phyloP scores from a whole-genome alignment of 2,797 vertebrate species.

The Silurus lanzhouensis region DNA sequence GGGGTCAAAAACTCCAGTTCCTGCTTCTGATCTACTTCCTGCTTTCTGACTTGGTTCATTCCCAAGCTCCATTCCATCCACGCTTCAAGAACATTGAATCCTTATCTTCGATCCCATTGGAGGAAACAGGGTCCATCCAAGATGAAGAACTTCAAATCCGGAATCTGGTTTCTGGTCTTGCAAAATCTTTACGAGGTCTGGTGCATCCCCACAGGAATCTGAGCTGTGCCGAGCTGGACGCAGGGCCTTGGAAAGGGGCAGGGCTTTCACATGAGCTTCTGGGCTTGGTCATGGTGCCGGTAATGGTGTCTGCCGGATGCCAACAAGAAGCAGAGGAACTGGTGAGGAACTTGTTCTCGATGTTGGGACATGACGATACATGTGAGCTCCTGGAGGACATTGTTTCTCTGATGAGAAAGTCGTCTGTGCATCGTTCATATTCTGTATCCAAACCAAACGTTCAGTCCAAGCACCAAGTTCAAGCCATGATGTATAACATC shows the following conservation, averaged over 20 bases:
- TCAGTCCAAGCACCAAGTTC: constrained; percentile 50
- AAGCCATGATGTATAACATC: constrained; percentile 77
- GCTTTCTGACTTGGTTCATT: constrained; percentile 66
- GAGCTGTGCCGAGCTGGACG: constrained; percentile 74
- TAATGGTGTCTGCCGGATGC: constrained; percentile 77
- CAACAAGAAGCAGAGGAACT: constrained; percentile 65
- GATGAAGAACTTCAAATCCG: constrained; percentile 14
- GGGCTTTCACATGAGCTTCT: constrained; percentile 75
- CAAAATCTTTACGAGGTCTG: constrained; percentile 59
- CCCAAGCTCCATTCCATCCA: constrained; percentile 55
- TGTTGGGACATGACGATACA: constrained; percentile 70
- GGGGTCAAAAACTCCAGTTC: constrained; percentile 51
- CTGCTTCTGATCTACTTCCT: constrained; percentile 72
- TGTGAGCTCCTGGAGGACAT: constrained; percentile 75
- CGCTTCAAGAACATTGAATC: constrained; percentile 26
- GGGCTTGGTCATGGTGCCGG: constrained; percentile 77
- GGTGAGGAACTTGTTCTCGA: constrained; percentile 65
- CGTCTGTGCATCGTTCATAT: background rate
- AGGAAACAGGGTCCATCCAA: background rate
- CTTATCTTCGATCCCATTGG: constrained; percentile 21
- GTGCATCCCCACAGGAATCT: constrained; percentile 61
- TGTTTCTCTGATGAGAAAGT: constrained; percentile 63
- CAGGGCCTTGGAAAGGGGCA: constrained; percentile 71
- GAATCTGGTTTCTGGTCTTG: constrained; percentile 59
- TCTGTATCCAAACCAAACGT: background rate